Base-by-base conservation (phyloP, 2,888 invertebrate genomes). In the Alentia gelatinosa region DNA sequence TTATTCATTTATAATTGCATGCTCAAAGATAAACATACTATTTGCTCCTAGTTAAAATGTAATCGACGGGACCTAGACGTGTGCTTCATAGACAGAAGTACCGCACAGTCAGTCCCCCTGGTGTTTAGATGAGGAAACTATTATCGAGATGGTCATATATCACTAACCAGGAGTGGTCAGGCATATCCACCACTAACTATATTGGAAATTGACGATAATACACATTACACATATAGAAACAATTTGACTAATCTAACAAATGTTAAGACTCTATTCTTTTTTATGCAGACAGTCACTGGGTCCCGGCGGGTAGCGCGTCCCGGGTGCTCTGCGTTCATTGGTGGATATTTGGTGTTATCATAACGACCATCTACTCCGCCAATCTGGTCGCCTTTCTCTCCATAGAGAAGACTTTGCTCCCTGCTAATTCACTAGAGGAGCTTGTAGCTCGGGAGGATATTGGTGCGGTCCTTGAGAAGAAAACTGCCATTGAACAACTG, bases 351-450 rank as follows among this genome's bases (percentile, higher is more conserved):
- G n/a, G 74, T 23, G 40, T 89, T 23, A 39, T 74, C 9, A 26
- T 89, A 0, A 40, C 74, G 19, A 63, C 74, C 5, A 12, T 74
- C 5, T 89, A 89, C 37, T n/a, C 89, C 9, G 89, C 74, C 12
- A 89, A 89, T 33, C 89, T 89, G 40, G 75, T 89, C 35, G 89
- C 89, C 37, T 74, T 74, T 39, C 63, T 74, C 26, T 37, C 89
- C 37, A 68, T 89, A 23, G 26, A 56, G 39, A 40, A 68, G 39
- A n/a, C 26, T 0, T 26, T 75, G 19, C 40, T 89, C 12, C 75
- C 75, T 37, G 75, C 75, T 37, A 89, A 68, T 30, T 26, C 39
- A n/a, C 42, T 89, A 9, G 89, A 89, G 40, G 89, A 89, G 23
- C 75, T 89, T 0, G 89, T 42, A 9, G 74, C 39, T 9, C 23